Percentiles rank a stretch among this genome's conserved stretches.
Evolutionary conservation across 2,797 vertebrate species (phyloP).

Genomic region (Masticophis lateralis): DNA sequence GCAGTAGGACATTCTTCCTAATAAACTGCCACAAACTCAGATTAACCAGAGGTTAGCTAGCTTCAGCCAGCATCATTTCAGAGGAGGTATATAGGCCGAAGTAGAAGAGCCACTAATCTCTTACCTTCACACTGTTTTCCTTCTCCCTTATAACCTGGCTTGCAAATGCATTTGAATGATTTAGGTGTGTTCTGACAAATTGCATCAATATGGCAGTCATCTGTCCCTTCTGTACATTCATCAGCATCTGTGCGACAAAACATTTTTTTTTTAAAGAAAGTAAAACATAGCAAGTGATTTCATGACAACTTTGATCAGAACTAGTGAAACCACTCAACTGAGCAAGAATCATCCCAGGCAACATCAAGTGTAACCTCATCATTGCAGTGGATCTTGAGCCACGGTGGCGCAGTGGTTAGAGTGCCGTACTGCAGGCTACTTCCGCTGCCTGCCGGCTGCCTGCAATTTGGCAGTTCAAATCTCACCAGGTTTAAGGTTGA

Average conservation of each 20-base stretch:
- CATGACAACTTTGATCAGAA: not conserved
- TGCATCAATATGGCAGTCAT: slow-evolving; percentile 95
- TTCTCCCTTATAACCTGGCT: slow-evolving; percentile 92
- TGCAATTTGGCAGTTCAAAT: too few species aligned
- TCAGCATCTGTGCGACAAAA: slow-evolving; percentile 79
- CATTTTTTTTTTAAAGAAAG: not conserved
- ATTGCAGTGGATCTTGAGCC: not conserved
- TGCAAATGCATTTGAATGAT: slow-evolving; percentile 96
- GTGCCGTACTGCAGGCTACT: too few species aligned
- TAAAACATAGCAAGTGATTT: slow-evolving; percentile 23
- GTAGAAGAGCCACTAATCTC: slow-evolving; percentile 43
- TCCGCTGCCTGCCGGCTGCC: too few species aligned
- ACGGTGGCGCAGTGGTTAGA: too few species aligned
- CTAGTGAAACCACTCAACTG: too few species aligned
- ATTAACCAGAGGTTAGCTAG: slow-evolving; percentile 58
- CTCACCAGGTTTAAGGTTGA: too few species aligned
- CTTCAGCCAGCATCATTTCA: slow-evolving; percentile 65
- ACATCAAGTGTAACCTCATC: not conserved
- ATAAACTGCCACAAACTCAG: slow-evolving; percentile 48
- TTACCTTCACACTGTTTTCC: slow-evolving; percentile 93
- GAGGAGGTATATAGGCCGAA: not conserved
- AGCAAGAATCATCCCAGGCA: not conserved
- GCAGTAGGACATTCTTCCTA: slow-evolving; percentile 52
- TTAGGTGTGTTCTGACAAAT: slow-evolving; percentile 94
- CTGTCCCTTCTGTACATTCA: slow-evolving; percentile 87